Percentiles rank a stretch among this genome's conserved stretches.
Conservation (phyloP, 2,113 vertebrate species). For the Cryptomyrus ogoouensis region DNA sequence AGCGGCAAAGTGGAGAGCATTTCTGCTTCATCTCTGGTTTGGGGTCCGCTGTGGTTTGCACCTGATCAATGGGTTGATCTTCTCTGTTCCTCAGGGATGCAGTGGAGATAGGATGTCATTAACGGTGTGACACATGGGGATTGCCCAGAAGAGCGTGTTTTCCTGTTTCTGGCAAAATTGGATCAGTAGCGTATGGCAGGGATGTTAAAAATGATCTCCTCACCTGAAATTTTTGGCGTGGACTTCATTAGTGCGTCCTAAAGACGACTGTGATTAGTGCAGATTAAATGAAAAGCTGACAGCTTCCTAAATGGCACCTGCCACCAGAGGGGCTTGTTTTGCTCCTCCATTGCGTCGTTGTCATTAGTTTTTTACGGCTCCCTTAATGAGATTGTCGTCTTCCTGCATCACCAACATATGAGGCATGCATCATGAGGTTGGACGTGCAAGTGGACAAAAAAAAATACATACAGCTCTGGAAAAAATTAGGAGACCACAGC, state of each 20-base stretch:
- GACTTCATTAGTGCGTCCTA: not conserved
- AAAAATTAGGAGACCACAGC: not conserved
- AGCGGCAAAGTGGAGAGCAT: not conserved
- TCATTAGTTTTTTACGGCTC: not conserved
- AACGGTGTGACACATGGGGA: not conserved
- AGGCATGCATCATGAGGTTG: not conserved
- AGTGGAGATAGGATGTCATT: not conserved
- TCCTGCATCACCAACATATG: not conserved
- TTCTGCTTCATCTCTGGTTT: not conserved
- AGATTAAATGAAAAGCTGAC: not conserved
- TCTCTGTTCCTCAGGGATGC: not conserved
- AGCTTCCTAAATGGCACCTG: not conserved
- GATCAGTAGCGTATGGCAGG: not conserved
- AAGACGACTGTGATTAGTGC: not conserved
- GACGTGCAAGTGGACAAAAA: not conserved
- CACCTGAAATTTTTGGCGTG: not conserved
- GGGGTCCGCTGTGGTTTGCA: not conserved
- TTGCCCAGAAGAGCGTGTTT: not conserved
- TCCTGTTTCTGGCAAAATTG: not conserved
- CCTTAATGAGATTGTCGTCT: not conserved
- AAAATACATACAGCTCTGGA: not conserved
- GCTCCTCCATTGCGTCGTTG: not conserved
- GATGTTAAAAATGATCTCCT: not conserved
- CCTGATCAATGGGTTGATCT: not conserved
- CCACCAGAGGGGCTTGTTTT: too few species aligned